A percentile compares a stretch with the other conserved stretches of the same genome.
These are phyloP conservation scores for Monomorium pharaonis DNA, from an alignment of 1,140 invertebrate genomes.

Conservation along the genomic window DNA sequence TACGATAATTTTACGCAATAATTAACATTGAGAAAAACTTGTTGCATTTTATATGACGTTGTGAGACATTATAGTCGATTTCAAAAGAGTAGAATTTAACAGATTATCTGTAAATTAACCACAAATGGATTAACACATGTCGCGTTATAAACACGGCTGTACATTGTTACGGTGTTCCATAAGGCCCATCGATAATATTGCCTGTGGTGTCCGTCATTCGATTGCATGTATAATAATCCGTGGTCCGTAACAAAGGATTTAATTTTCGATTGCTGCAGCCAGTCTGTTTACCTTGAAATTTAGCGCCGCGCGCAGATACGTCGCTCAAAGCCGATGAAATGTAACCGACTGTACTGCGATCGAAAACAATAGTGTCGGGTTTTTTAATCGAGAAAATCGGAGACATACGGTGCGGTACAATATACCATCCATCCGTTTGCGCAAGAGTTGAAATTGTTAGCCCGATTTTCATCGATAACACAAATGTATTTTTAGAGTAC, in stretches of 20 bases:
- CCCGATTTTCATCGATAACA: not conserved
- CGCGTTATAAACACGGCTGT: not conserved
- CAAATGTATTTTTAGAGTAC: not conserved
- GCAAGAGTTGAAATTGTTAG: conserved; percentile 16
- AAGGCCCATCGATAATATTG: conserved; percentile 17
- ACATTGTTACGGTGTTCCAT: conserved; percentile 25
- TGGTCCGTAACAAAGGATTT: conserved; percentile 43
- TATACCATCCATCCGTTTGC: not conserved
- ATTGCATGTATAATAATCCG: conserved; percentile 43
- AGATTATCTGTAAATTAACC: conserved; percentile 43
- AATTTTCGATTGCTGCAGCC: conserved; percentile 41
- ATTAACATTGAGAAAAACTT: conserved; percentile 26
- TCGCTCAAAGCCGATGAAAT: conserved; percentile 40
- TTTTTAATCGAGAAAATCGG: conserved; percentile 48
- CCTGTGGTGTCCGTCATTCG: conserved; percentile 12
- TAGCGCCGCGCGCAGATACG: conserved; percentile 23
- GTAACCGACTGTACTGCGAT: conserved; percentile 41
- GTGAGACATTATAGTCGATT: not conserved
- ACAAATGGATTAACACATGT: conserved; percentile 16
- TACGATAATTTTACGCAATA: conserved; percentile 1
- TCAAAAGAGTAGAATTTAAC: conserved; percentile 21
- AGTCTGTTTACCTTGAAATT: conserved; percentile 54
- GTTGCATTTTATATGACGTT: conserved; percentile 8
- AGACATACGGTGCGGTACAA: conserved; percentile 27
- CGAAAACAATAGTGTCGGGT: conserved; percentile 41